Percentiles rank a stretch among this genome's conserved stretches.
Evolutionary conservation across 2,113 vertebrate species (phyloP).

Genomic region (Gopherus evgoodei): DNA sequence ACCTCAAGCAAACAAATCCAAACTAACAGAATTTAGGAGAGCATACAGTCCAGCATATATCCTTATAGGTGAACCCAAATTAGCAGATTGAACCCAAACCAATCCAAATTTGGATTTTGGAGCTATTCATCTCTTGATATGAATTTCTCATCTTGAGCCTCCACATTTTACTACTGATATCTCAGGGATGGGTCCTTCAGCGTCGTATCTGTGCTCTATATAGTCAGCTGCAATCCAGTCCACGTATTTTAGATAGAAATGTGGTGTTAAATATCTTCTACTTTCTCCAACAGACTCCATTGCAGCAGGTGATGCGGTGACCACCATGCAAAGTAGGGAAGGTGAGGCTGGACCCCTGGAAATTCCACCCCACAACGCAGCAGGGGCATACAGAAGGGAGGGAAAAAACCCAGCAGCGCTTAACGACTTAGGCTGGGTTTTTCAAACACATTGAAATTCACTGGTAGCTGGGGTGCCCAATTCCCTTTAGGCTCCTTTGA

Average conservation of each 20-base stretch:
- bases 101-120: not conserved
- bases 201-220: not conserved
- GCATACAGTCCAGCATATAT: not conserved
- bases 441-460: not conserved
- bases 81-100: not conserved
- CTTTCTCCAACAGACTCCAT: not conserved
- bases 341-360: not conserved
- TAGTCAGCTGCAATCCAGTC: not conserved
- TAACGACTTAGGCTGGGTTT: not conserved
- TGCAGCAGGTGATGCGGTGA: not conserved
- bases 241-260: not conserved
- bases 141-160: not conserved
- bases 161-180: not conserved
- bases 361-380: not conserved
- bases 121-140: not conserved
- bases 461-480: not conserved
- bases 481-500: not conserved
- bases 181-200: not conserved
- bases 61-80: not conserved
- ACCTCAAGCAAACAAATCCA: not conserved
- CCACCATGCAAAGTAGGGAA: not conserved
- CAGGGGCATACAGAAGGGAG: not conserved
- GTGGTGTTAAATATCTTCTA: not conserved
- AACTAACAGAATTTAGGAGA: not conserved
- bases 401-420: rapidly evolving